Evolutionary conservation across 2,113 vertebrate genomes (phyloP).

Genomic region (Eulemur rufifrons): DNA sequence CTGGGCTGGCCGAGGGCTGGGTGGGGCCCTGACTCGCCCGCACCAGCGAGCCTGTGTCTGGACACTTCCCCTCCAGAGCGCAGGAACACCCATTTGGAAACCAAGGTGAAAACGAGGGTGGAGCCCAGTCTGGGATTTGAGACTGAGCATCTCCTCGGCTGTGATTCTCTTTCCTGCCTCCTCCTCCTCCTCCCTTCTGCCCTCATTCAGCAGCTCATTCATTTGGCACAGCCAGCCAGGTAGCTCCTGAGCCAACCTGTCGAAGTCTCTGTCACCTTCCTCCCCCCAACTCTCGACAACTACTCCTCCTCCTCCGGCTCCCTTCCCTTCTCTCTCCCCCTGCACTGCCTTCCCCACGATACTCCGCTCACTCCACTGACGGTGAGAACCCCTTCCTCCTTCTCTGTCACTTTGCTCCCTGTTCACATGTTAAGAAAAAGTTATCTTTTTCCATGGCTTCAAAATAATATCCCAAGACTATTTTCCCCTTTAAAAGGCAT

Average conservation of each 20-base stretch:
- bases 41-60: not conserved
- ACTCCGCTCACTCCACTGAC: not conserved
- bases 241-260: not conserved
- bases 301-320: too few relatives aligned
- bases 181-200: not conserved
- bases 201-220: not conserved
- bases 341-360: not conserved
- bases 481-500: not conserved
- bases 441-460: not conserved
- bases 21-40: constrained; percentile 42
- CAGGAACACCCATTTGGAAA: constrained; percentile 39
- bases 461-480: not conserved
- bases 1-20: not conserved
- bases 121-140: not conserved
- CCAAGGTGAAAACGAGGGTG: constrained; percentile 33
- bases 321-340: not conserved
- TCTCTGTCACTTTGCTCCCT: not conserved
- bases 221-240: not conserved
- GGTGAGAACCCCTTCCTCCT: not conserved
- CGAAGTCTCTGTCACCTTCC: not conserved
- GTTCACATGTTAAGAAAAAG: not conserved
- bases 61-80: not conserved
- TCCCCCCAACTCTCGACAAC: too few relatives aligned
- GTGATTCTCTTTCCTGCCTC: not conserved
- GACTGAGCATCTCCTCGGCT: not conserved